Base-by-base conservation (phyloP, 2,113 vertebrate genomes). In the Elephas maximus region DNA sequence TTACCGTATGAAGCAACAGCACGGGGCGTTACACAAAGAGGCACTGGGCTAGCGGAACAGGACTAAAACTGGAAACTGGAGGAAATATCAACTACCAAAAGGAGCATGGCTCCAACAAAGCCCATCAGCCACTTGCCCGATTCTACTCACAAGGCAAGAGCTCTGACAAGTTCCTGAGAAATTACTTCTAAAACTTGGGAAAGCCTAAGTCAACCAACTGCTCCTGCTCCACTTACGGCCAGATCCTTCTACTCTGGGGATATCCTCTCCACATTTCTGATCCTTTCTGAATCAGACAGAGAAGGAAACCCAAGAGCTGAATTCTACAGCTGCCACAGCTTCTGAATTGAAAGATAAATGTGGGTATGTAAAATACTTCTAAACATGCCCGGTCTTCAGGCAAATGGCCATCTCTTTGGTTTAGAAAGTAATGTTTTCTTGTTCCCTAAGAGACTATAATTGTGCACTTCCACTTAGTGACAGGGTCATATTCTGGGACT, bases 91-190 rank as follows among this genome's bases (percentile, higher is more conserved):
- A 7, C 41, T 60, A 23, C 14, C 24, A 28, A 4, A 26, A 65
- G 53, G 28, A 73, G 9, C 33, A 11, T 0, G 8, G 44, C 21
- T 69, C 60, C 0, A 41, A 80, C 85, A 12, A 79, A 51, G 93
- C n/a, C 71, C 0, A 0, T 6, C 18, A 4, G 93, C 5, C 73
- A 74, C 73, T 74, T 2, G 53, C 20, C 2, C 11, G 37, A 0
- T 0, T 24, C 21, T 0, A 2, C 3, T 2, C 3, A 33, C 53
- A 14, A 10, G 33, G 51, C 6, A 45, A 48, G 26, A 82, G 76
- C 67, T 30, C 28, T 15, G 67, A 69, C 24, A 0, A 15, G 0
- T 37, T 41, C 77, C 80, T 0, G 24, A 77, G 88, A 81, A n/a
- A 74, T 24, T 20, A 11, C 41, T 62, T 33, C 0, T 2, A 62